These are phyloP conservation scores for Cacoxenus indagator DNA, from an alignment of 2,888 invertebrate genomes.

Conservation along the genomic window DNA sequence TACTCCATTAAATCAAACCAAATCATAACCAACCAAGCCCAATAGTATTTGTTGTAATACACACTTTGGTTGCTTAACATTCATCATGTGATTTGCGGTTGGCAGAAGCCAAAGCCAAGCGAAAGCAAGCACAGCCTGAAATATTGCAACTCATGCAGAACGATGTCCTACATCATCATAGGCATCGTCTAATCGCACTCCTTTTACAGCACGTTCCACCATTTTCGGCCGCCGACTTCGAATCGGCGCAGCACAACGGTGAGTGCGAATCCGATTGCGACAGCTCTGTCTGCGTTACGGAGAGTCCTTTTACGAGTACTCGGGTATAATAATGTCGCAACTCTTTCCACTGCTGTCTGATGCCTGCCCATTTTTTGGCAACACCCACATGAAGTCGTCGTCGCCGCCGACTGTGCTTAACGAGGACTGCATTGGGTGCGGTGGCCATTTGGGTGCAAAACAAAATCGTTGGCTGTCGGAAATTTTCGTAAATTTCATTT, in stretches of 20 bases:
- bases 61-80: slow-evolving; percentile 43
- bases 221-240: no score
- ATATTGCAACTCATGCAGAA: background rate
- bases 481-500: slow-evolving; percentile 61
- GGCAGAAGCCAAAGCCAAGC: slow-evolving; percentile 1
- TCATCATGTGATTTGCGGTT: slow-evolving; percentile 15
- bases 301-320: slow-evolving; percentile 28
- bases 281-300: no score
- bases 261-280: background rate
- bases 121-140: slow-evolving; percentile 6
- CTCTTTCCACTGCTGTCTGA: slow-evolving; percentile 46
- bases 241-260: background rate
- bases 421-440: background rate
- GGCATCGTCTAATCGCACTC: background rate
- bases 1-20: background rate
- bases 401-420: background rate
- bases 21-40: background rate
- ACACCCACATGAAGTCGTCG: background rate
- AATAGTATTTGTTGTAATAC: slow-evolving; percentile 59
- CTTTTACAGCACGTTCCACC: background rate
- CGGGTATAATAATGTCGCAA: slow-evolving; percentile 46
- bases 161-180: background rate
- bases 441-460: slow-evolving; percentile 30
- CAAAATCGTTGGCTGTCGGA: slow-evolving; percentile 26
- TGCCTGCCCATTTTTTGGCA: background rate